A percentile compares a stretch with the other conserved stretches of the same genome.
These are phyloP conservation scores for Oedothorax gibbosus DNA, from an alignment of 1,140 invertebrate species.

Conservation along the genomic window DNA sequence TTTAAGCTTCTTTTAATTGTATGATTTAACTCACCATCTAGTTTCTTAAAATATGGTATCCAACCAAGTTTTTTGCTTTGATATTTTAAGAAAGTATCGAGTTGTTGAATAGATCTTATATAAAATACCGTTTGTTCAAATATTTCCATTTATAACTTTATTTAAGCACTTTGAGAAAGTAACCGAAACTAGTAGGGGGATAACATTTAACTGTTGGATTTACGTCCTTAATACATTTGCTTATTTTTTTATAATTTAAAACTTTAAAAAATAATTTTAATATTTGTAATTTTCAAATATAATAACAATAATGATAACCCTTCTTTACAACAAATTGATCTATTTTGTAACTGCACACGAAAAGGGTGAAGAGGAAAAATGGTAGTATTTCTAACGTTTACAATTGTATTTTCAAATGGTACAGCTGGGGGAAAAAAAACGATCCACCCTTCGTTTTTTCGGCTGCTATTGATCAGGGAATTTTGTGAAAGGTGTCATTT, in stretches of 20 bases:
- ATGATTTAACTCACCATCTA: too few relatives aligned
- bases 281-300: conserved; percentile 3
- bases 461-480: too few relatives aligned
- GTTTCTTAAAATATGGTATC: not conserved
- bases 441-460: too few relatives aligned
- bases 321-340: conserved; percentile 6
- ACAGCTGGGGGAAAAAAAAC: too few relatives aligned
- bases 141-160: conserved; percentile 26
- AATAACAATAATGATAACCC: not conserved
- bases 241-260: not conserved
- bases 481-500: too few relatives aligned
- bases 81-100: conserved; percentile 3
- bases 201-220: conserved; percentile 13
- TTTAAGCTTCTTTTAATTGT: too few relatives aligned
- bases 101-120: not conserved
- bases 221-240: not conserved
- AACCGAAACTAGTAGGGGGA: not conserved
- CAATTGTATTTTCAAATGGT: not conserved
- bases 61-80: not conserved
- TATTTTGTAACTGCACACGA: not conserved
- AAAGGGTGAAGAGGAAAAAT: not conserved
- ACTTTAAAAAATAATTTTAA: conserved; percentile 26
- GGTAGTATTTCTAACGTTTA: not conserved
- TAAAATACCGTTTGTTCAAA: conserved; percentile 2
- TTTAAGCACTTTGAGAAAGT: conserved; percentile 10